phyloP scores from a whole-genome alignment of 2,113 vertebrate species.

The Emberiza fucata region DNA sequence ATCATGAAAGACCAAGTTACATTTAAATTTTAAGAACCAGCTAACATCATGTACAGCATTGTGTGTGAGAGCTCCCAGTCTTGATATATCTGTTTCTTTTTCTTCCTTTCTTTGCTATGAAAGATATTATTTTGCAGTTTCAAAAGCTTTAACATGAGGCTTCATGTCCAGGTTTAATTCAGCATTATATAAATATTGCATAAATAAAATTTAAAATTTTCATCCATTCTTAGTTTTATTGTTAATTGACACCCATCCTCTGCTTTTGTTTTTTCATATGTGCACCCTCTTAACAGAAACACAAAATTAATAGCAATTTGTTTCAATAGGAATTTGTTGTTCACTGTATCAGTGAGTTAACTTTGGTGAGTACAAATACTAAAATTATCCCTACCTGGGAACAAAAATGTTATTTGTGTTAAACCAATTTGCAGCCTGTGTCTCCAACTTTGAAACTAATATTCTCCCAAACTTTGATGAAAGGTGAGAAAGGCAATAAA shows the following conservation, averaged over 20 bases:
- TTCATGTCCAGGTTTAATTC: not conserved
- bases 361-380: not conserved
- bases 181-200: not conserved
- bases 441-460: not conserved
- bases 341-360: not conserved
- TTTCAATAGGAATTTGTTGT: not conserved
- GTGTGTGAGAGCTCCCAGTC: not conserved
- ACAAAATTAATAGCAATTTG: not conserved
- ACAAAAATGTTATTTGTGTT: not conserved
- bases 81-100: not conserved
- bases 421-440: not conserved
- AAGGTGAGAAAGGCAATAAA: not conserved
- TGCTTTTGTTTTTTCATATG: not conserved
- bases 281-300: not conserved
- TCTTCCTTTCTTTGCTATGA: not conserved
- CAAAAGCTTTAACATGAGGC: not conserved
- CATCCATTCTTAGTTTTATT: not conserved
- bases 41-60: not conserved
- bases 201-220: not conserved
- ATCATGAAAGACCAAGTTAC: not conserved
- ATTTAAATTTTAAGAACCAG: not conserved
- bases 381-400: not conserved
- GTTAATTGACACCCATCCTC: not conserved
- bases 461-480: not conserved
- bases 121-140: not conserved